These are phyloP conservation scores for Nipponia nippon DNA, from an alignment of 2,113 vertebrate species.

Conservation along the genomic window DNA sequence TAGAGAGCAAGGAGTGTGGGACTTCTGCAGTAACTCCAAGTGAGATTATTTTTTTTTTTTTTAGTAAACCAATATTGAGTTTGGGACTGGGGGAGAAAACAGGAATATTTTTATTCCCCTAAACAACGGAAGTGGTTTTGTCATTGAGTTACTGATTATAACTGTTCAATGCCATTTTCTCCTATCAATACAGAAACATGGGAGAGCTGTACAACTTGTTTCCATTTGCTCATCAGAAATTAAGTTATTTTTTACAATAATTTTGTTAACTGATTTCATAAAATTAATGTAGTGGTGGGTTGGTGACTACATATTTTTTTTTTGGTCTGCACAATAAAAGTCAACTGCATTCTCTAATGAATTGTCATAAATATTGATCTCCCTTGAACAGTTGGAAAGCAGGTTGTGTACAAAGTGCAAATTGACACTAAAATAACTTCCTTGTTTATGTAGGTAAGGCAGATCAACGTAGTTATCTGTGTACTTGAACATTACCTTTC, in stretches of 20 bases:
- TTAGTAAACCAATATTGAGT: not conserved
- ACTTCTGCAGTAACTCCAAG: not conserved
- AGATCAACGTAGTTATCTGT: not conserved
- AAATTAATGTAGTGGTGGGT: constrained; percentile 9
- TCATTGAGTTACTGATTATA: not conserved
- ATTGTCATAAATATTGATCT: constrained; percentile 11
- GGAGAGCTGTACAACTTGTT: constrained; percentile 36
- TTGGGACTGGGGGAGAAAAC: not conserved
- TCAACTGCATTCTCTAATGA: constrained; percentile 13
- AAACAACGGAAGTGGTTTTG: not conserved
- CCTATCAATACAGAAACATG: not conserved
- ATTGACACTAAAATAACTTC: constrained; percentile 1
- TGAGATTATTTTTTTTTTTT: not conserved
- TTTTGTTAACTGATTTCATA: constrained; percentile 46
- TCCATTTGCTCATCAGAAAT: constrained; percentile 49
- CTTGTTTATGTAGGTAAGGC: not conserved
- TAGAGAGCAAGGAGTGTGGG: not conserved
- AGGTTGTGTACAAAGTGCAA: not conserved
- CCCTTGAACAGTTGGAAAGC: not conserved
- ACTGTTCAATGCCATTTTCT: not conserved
- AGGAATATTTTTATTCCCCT: not conserved
- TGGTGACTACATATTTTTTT: not conserved
- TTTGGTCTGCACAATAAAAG: constrained; percentile 34
- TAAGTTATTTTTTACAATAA: constrained; percentile 66
- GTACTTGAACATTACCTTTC: not conserved